Percentiles rank a stretch among this genome's conserved stretches.
Conservation (phyloP, 2,888 invertebrate species). For the Drosophila nr. fundita region DNA sequence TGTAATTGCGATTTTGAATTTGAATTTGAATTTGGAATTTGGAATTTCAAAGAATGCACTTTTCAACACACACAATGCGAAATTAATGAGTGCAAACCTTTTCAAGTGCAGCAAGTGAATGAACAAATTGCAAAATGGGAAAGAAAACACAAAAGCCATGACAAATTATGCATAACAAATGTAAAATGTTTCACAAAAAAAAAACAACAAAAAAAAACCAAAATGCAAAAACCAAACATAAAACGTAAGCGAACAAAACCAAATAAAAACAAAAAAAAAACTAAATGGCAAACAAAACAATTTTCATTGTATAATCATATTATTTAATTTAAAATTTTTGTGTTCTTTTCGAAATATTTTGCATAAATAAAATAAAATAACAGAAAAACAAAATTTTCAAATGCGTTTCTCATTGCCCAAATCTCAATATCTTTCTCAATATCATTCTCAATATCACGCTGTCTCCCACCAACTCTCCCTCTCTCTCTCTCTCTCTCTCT, state of each 20-base stretch:
- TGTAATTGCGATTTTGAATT: constrained; percentile 32
- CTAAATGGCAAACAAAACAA: constrained; percentile 65
- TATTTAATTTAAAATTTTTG: constrained; percentile 78
- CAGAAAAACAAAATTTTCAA: constrained; percentile 67
- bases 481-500: neutral
- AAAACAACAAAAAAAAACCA: constrained; percentile 37
- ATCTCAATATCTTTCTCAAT: neutral
- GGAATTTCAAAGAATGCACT: constrained; percentile 15
- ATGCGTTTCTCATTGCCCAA: neutral
- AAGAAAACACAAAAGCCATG: constrained; percentile 33
- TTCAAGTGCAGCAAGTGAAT: constrained; percentile 1
- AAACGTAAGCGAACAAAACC: constrained; percentile 61
- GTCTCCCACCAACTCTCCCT: neutral
- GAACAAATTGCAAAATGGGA: constrained; percentile 11
- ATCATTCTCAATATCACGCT: neutral
- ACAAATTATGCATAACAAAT: constrained; percentile 59
- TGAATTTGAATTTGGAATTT: constrained; percentile 19
- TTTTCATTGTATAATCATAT: constrained; percentile 80
- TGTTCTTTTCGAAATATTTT: constrained; percentile 84
- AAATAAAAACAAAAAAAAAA: constrained; percentile 40
- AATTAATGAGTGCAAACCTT: constrained; percentile 10
- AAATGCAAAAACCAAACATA: constrained; percentile 66
- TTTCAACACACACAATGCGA: constrained; percentile 5
- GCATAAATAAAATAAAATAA: constrained; percentile 83
- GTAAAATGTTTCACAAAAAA: constrained; percentile 81